phyloP scores from a whole-genome alignment of 2,888 invertebrate species.

The Pachydiplax longipennis region DNA sequence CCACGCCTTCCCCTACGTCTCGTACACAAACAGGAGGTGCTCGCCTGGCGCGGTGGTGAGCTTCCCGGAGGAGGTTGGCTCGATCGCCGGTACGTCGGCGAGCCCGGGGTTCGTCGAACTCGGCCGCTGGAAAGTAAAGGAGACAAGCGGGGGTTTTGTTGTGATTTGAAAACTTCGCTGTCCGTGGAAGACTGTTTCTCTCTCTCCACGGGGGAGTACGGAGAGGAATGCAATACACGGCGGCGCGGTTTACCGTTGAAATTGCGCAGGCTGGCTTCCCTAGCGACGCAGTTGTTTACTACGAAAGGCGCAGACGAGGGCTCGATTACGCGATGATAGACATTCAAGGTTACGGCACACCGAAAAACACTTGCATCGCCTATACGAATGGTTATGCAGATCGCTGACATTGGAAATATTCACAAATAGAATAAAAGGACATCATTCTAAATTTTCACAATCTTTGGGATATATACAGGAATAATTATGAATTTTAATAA shows the following conservation, averaged over 20 bases:
- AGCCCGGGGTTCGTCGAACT: conserved; percentile 23
- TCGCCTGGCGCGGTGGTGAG: conserved; percentile 5
- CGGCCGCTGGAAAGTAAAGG: not conserved
- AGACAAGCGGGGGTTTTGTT: not conserved
- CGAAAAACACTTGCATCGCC: too few relatives aligned
- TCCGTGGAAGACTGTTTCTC: not conserved
- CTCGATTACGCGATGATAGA: too few relatives aligned
- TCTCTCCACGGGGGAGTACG: not conserved
- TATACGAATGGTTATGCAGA: too few relatives aligned
- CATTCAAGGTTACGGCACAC: too few relatives aligned
- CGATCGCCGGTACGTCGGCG: not conserved
- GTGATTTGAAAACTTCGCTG: not conserved
- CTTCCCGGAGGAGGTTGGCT: conserved; percentile 3
- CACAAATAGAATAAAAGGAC: too few relatives aligned
- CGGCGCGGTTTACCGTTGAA: not conserved
- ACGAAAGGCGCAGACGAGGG: too few relatives aligned
- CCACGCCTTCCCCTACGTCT: not conserved
- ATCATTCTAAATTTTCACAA: too few relatives aligned
- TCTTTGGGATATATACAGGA: too few relatives aligned
- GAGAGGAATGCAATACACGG: not conserved
- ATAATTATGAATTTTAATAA: too few relatives aligned
- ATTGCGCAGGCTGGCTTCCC: not conserved
- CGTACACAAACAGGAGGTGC: conserved; percentile 25
- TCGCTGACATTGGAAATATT: too few relatives aligned
- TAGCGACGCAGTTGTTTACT: too few relatives aligned